Evolutionary conservation across 1,140 invertebrate genomes (phyloP).

Genomic region (Eupristina koningsbergeri): DNA sequence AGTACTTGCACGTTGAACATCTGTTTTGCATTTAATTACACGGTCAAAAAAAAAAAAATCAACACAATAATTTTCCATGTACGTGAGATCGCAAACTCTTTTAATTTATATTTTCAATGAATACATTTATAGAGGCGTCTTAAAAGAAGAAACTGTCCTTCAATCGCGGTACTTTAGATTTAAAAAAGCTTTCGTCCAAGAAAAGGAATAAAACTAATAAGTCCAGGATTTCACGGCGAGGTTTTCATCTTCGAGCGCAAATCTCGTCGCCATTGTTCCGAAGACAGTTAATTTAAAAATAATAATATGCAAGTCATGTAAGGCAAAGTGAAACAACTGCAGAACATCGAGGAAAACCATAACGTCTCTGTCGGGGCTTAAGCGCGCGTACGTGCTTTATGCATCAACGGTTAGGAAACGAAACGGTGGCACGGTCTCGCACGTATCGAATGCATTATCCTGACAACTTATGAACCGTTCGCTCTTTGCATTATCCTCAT

Average conservation of each 20-base stretch:
- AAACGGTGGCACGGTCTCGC: background rate
- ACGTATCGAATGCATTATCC: constrained; percentile 43
- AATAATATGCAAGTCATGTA: constrained; percentile 12
- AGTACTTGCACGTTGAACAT: constrained; percentile 6
- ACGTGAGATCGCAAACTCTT: no score
- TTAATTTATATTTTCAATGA: background rate
- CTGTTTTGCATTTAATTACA: constrained; percentile 25
- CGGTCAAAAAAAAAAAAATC: background rate
- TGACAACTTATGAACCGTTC: constrained; percentile 11
- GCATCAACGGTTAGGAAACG: constrained; percentile 1
- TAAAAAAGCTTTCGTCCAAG: no score
- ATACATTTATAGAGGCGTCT: no score
- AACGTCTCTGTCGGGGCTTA: background rate
- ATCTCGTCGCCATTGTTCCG: no score
- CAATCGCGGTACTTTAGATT: no score
- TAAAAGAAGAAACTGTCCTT: no score
- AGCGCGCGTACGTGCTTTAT: constrained; percentile 19
- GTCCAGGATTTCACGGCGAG: no score
- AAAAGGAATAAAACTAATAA: no score
- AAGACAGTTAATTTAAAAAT: constrained; percentile 3
- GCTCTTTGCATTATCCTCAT: constrained; percentile 29
- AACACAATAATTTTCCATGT: background rate
- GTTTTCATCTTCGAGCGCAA: no score
- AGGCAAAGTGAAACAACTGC: constrained; percentile 27
- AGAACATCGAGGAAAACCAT: background rate